These are phyloP conservation scores for Marasmarcha lunaedactyla DNA, from an alignment of 2,888 invertebrate genomes.

Conservation along the genomic window DNA sequence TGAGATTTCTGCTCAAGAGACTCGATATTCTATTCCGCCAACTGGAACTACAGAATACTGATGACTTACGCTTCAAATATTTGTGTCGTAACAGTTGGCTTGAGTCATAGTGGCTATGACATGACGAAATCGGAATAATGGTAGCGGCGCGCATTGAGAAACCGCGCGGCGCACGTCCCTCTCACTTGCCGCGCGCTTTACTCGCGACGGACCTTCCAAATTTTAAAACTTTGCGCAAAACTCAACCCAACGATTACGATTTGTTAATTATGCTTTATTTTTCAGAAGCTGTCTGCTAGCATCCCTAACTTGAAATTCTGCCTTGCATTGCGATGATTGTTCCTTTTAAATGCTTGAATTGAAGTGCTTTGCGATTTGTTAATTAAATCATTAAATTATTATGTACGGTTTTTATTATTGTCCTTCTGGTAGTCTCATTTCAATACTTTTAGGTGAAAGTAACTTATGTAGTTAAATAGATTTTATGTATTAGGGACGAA, in stretches of 20 bases:
- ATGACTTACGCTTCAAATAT: conserved; percentile 25
- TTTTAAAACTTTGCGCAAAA: conserved; percentile 11
- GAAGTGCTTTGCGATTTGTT: no score
- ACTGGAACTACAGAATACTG: background rate
- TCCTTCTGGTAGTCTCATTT: no score
- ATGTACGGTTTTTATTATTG: no score
- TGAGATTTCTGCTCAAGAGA: conserved; percentile 61
- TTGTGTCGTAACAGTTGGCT: conserved; percentile 40
- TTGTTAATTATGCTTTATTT: conserved; percentile 32
- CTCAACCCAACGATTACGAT: conserved; percentile 33
- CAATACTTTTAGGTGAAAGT: no score
- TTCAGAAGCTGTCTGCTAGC: conserved; percentile 21
- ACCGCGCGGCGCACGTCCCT: conserved; percentile 41
- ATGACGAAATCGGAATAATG: conserved; percentile 52
- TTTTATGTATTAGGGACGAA: conserved; percentile 18
- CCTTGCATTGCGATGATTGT: no score
- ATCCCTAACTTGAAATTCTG: background rate
- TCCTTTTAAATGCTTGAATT: no score
- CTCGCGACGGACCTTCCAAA: conserved; percentile 20
- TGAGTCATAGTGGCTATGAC: conserved; percentile 37
- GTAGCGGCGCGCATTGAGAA: conserved; percentile 28
- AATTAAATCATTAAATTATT: no score
- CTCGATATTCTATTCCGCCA: conserved; percentile 19
- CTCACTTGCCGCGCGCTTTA: conserved; percentile 23
- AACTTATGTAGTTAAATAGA: no score